These are phyloP conservation scores for Serripes groenlandicus DNA, from an alignment of 2,888 invertebrate genomes.

Conservation along the genomic window DNA sequence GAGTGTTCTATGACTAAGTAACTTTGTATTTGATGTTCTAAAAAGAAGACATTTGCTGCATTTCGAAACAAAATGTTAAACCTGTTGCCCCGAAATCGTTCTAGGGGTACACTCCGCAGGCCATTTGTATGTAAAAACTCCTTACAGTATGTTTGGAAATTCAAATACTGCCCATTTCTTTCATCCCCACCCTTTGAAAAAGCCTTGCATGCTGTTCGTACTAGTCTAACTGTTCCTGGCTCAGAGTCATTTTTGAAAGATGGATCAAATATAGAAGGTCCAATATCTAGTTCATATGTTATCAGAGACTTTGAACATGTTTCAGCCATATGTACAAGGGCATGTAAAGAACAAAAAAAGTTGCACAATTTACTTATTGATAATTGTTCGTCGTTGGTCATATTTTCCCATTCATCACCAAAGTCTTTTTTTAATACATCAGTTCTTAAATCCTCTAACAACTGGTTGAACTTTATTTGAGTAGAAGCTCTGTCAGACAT, in stretches of 20 bases:
- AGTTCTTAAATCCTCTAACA: conserved; percentile 20
- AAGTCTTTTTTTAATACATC: conserved; percentile 14
- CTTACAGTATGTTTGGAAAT: conserved; percentile 36
- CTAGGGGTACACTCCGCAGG: conserved; percentile 27
- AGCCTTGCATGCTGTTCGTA: conserved; percentile 34
- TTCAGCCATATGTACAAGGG: conserved; percentile 38
- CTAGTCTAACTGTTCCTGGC: conserved; percentile 28
- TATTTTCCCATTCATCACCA: conserved; percentile 1
- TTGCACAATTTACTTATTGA: conserved; percentile 25
- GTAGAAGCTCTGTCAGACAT: conserved; percentile 45
- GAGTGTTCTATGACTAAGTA: conserved; percentile 34
- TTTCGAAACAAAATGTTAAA: conserved; percentile 55
- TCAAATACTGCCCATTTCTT: conserved; percentile 40
- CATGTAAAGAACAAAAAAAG: conserved; percentile 42
- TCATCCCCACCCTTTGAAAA: conserved; percentile 53
- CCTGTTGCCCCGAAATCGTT: conserved; percentile 48
- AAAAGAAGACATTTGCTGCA: conserved; percentile 35
- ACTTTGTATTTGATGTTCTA: conserved; percentile 29
- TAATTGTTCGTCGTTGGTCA: conserved; percentile 19
- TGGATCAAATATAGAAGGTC: conserved; percentile 35
- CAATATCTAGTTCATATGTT: conserved; percentile 14
- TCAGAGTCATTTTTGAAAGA: conserved; percentile 37
- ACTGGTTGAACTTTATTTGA: conserved; percentile 29
- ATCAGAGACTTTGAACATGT: conserved; percentile 23
- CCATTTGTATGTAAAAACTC: conserved; percentile 34